A percentile compares a stretch with the other conserved stretches of the same genome.
phyloP scores from a whole-genome alignment of 2,888 invertebrate genomes.

The Tanaodytes sp. region DNA sequence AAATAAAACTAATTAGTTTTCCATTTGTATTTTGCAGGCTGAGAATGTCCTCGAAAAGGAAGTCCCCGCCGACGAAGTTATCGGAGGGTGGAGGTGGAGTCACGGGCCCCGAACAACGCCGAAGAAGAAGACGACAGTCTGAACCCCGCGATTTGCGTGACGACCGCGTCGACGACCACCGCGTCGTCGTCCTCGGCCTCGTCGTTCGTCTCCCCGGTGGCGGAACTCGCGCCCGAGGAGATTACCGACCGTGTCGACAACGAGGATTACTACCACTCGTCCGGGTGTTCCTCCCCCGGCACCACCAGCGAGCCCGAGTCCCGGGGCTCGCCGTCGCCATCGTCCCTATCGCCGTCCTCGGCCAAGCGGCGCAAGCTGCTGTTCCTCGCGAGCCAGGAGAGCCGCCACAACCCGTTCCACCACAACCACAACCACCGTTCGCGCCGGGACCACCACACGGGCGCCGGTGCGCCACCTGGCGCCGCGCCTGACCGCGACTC shows the following conservation, averaged over 20 bases:
- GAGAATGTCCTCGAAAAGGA: constrained; percentile 97
- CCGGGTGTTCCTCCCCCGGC: constrained; percentile 69
- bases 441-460: constrained; percentile 48
- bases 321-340: constrained; percentile 72
- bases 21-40: constrained; percentile 75
- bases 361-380: constrained; percentile 66
- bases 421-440: constrained; percentile 60
- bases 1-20: too few species aligned
- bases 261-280: constrained; percentile 69
- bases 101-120: constrained; percentile 68
- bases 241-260: constrained; percentile 75
- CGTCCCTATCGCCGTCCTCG: constrained; percentile 62
- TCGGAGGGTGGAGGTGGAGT: constrained; percentile 80
- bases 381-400: constrained; percentile 45
- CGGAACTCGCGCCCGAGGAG: constrained; percentile 71
- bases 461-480: constrained; percentile 58
- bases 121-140: constrained; percentile 73
- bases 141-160: constrained; percentile 60
- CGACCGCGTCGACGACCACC: constrained; percentile 48
- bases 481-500: constrained; percentile 83
- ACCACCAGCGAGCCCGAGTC: constrained; percentile 73
- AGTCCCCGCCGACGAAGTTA: constrained; percentile 95
- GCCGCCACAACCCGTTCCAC: constrained; percentile 27
- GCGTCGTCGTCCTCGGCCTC: constrained; percentile 68
- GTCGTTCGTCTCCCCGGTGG: constrained; percentile 68